phyloP scores from a whole-genome alignment of 2,888 invertebrate species.

The Tenthredo livida region DNA sequence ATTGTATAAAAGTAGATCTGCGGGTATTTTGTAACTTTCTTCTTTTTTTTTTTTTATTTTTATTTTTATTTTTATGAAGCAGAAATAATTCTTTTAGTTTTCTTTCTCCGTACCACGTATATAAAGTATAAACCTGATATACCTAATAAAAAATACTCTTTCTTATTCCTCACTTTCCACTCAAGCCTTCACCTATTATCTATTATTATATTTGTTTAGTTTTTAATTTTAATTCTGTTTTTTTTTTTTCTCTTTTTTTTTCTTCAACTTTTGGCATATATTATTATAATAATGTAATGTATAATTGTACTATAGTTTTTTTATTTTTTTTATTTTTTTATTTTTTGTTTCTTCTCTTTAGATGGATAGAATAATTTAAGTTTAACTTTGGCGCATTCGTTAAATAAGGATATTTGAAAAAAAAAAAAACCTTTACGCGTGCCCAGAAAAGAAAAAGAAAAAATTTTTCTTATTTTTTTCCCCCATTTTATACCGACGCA shows the following conservation, averaged over 20 bases:
- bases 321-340: not conserved
- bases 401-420: not conserved
- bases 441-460: not conserved
- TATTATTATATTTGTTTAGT: slow-evolving; percentile 31
- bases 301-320: slow-evolving; percentile 49
- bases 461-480: not conserved
- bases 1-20: slow-evolving; percentile 42
- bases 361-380: slow-evolving; percentile 48
- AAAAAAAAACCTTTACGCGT: not conserved
- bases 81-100: slow-evolving; percentile 21
- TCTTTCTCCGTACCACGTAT: slow-evolving; percentile 24
- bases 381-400: slow-evolving; percentile 22
- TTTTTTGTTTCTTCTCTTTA: not conserved
- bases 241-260: not conserved
- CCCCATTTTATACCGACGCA: slow-evolving; percentile 6
- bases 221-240: slow-evolving; percentile 19
- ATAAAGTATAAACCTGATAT: slow-evolving; percentile 36
- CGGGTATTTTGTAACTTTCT: slow-evolving; percentile 40
- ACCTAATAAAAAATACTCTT: slow-evolving; percentile 52
- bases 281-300: slow-evolving; percentile 41
- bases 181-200: slow-evolving; percentile 45
- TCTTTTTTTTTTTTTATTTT: not conserved
- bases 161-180: slow-evolving; percentile 46
- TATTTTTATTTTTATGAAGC: not conserved
- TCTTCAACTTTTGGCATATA: slow-evolving; percentile 43